Evolutionary conservation across 2,888 invertebrate genomes (phyloP).

Genomic region (Drosophila mimica): DNA sequence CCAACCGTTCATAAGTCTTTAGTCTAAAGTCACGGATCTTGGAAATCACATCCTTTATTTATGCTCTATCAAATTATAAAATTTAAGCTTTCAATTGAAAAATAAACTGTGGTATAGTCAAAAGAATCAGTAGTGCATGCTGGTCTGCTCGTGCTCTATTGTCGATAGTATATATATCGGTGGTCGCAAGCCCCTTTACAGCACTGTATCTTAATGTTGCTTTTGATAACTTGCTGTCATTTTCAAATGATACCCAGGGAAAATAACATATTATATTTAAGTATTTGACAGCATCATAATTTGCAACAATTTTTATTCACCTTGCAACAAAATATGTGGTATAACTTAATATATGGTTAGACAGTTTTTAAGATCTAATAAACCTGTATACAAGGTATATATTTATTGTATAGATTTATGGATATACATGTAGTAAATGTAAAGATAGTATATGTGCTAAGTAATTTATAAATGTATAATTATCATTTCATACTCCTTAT

Average conservation of each 20-base stretch:
- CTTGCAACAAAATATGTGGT: slow-evolving; percentile 28
- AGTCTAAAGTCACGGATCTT: not conserved
- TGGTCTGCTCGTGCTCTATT: not conserved
- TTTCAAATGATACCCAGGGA: slow-evolving; percentile 9
- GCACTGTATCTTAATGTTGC: not conserved
- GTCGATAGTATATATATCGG: not conserved
- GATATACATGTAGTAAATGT: slow-evolving; percentile 21
- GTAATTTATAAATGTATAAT: slow-evolving; percentile 36
- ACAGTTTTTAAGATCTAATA: slow-evolving; percentile 17
- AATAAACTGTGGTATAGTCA: not conserved
- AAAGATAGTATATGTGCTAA: slow-evolving; percentile 22
- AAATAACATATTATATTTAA: not conserved
- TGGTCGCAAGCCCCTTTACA: not conserved
- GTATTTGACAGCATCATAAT: not conserved
- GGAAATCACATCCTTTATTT: not conserved
- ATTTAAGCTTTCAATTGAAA: not conserved
- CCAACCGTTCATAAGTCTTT: not conserved
- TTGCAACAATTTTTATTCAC: slow-evolving; percentile 23
- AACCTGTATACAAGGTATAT: slow-evolving; percentile 25
- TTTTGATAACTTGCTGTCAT: slow-evolving; percentile 1
- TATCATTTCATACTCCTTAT: slow-evolving; percentile 27
- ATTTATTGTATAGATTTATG: slow-evolving; percentile 30
- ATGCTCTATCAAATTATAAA: not conserved
- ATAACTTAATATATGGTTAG: slow-evolving; percentile 13
- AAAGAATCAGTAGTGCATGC: not conserved